Base-by-base conservation (phyloP, 2,888 invertebrate genomes). In the Apamea sordens region DNA sequence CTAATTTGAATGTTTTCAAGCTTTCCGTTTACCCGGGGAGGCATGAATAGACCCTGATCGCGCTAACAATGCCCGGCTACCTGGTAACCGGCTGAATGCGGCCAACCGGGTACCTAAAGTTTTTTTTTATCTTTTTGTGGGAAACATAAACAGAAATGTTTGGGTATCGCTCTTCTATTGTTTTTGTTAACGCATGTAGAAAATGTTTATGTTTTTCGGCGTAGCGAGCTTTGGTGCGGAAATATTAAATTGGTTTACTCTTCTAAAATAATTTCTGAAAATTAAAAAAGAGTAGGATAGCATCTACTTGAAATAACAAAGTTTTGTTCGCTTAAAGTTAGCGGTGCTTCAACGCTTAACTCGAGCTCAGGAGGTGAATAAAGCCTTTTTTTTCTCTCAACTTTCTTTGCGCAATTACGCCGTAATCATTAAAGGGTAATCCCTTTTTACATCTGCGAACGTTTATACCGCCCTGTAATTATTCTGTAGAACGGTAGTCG, bases 391-490 rank as follows among this genome's bases (percentile, higher is more conserved):
- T 87, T 82, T 88, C 81, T 83, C 24, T 73, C 61, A 82, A 84
- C 83, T 89, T 92, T 91, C 92, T 92, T 92, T 92, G 90, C 90
- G 88, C 93, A 94, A 95, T 95, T 93, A 94, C 92, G 90, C 87
- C 86, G 92, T 93, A 93, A 93, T 94, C 93, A 94, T 94, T 93
- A 94, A 93, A 92, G 92, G 91, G 93, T 94, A 94, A 95, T 95
- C 93, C 94, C 94, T 95, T 95, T 95, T 95, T 95, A 95, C 95
- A 94, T 95, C 95, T 93, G 93, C 94, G 91, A 94, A 93, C 94
- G 94, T 95, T 95, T 95, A 94, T 93, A 93, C 93, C 91, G 92
- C 92, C 92, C 94, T 94, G 94, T 96, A 96, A 96, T 97, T 96
- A 96, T 96, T 95, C 94, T 93, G 93, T 93, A 93, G 93, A 93